A percentile compares a stretch with the other conserved stretches of the same genome.
Evolutionary conservation across 2,113 vertebrate genomes (phyloP).

Genomic region (Phyllopteryx taeniolatus): DNA sequence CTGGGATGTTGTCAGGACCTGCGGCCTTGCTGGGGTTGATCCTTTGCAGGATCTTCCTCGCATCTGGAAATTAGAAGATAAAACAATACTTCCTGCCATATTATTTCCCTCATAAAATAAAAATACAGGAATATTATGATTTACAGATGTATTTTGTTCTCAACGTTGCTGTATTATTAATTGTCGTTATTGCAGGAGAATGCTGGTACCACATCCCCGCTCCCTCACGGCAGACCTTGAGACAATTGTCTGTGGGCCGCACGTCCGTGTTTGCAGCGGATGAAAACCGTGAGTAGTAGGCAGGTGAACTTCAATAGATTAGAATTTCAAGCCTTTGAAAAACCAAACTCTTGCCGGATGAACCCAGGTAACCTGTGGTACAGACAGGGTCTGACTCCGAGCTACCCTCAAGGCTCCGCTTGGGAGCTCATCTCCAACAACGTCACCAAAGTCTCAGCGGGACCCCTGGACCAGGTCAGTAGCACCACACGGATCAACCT

Average conservation of each 20-base stretch:
- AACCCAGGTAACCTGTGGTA: slow-evolving; percentile 87
- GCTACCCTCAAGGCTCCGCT: slow-evolving; percentile 89
- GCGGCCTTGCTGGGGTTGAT: too few species aligned
- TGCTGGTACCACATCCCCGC: slow-evolving; percentile 97
- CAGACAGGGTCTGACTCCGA: slow-evolving; percentile 89
- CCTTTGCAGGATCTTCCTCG: too few species aligned
- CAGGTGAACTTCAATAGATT: background rate
- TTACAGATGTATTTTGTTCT: too few species aligned
- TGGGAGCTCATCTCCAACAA: slow-evolving; percentile 96
- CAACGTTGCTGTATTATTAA: too few species aligned
- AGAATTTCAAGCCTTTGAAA: background rate
- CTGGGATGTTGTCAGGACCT: too few species aligned
- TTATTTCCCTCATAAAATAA: too few species aligned
- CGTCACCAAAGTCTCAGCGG: slow-evolving; percentile 86
- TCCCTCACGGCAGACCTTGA: slow-evolving; percentile 84
- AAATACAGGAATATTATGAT: too few species aligned
- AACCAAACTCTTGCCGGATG: background rate
- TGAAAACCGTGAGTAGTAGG: slow-evolving; percentile 79
- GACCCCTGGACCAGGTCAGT: slow-evolving; percentile 92
- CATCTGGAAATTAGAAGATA: too few species aligned
- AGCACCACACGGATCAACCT: background rate
- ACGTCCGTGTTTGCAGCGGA: slow-evolving; percentile 90
- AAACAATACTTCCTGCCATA: too few species aligned
- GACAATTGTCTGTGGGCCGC: slow-evolving; percentile 89
- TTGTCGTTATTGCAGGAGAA: slow-evolving; percentile 75